phyloP scores from a whole-genome alignment of 2,113 vertebrate genomes.

The Leiothrix lutea region DNA sequence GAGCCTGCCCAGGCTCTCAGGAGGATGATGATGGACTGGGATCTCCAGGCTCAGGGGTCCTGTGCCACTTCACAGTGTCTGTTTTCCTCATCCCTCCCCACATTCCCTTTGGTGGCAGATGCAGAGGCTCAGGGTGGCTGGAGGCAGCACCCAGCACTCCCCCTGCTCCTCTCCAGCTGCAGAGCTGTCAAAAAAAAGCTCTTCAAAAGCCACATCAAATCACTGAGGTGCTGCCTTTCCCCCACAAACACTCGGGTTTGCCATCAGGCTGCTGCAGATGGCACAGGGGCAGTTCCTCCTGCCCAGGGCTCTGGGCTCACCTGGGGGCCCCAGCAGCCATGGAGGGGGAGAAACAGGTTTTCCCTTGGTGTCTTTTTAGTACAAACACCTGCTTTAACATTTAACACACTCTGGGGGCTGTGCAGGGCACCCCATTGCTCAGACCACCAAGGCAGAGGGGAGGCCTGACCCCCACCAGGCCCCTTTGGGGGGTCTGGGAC shows the following conservation, averaged over 20 bases:
- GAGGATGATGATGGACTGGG: not conserved
- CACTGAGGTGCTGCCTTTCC: not conserved
- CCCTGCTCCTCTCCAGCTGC: not conserved
- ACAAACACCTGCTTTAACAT: not conserved
- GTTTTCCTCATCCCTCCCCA: fast-evolving
- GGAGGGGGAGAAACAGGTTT: not conserved
- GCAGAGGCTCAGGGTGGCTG: not conserved
- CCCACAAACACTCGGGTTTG: not conserved
- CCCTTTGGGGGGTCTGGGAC: fast-evolving
- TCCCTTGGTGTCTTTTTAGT: not conserved
- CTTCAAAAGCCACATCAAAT: not conserved
- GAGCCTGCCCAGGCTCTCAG: not conserved
- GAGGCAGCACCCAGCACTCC: not conserved
- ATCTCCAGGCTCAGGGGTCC: fast-evolving
- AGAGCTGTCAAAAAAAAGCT: not conserved
- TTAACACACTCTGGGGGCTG: fast-evolving
- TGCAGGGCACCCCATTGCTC: not conserved
- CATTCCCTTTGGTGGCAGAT: not conserved
- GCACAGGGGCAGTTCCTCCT: not conserved
- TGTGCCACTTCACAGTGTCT: not conserved
- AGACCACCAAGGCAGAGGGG: not conserved
- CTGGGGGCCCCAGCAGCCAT: not conserved
- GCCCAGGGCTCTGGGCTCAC: not conserved
- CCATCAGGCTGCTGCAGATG: not conserved
- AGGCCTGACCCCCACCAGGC: not conserved